These are phyloP conservation scores for Microctenopoma steveboyesi DNA, from an alignment of 2,797 vertebrate species.

Conservation along the genomic window DNA sequence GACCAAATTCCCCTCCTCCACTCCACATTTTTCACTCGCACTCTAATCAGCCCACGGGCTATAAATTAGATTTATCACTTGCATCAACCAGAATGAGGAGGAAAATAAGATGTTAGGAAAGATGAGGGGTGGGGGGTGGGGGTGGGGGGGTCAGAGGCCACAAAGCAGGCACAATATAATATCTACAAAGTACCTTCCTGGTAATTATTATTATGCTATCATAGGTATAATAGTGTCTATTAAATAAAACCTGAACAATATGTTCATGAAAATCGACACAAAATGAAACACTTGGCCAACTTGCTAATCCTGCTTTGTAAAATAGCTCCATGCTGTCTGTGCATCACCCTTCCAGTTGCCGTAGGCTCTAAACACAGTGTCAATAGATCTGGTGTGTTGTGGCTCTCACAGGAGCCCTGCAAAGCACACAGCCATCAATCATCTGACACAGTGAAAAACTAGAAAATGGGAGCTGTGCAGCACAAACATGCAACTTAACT, in stretches of 20 bases:
- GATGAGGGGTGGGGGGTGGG: constrained; percentile 15
- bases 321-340: constrained; percentile 15
- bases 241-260: background rate
- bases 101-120: constrained; percentile 35
- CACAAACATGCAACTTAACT: constrained; percentile 23
- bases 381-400: constrained; percentile 51
- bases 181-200: background rate
- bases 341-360: constrained; percentile 34
- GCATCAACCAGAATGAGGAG: constrained; percentile 61
- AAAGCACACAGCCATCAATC: constrained; percentile 44
- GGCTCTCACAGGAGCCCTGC: constrained; percentile 45
- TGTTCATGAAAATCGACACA: background rate
- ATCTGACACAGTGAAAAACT: constrained; percentile 35
- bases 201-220: background rate
- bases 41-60: constrained; percentile 74
- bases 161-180: constrained; percentile 41
- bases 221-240: background rate
- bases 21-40: constrained; percentile 73
- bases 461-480: constrained; percentile 16
- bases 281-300: background rate
- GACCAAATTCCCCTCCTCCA: constrained; percentile 64
- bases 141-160: constrained; percentile 51
- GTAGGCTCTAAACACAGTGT: constrained; percentile 34
- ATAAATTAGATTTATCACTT: constrained; percentile 82
- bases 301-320: constrained; percentile 21